Base-by-base conservation (phyloP, 2,888 invertebrate genomes). In the Cheilosia vernalis region DNA sequence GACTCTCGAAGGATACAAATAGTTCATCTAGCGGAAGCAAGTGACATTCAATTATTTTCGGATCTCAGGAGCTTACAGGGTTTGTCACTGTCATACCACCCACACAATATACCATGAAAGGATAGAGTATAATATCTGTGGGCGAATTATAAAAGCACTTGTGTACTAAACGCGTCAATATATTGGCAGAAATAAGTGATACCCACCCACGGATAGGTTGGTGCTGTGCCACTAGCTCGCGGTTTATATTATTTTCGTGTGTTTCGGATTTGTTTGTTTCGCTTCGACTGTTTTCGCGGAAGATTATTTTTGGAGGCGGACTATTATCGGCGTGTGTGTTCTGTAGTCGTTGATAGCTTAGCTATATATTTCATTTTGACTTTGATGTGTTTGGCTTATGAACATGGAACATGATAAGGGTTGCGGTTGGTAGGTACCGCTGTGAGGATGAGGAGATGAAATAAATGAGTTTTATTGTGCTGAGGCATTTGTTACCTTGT, bases 11-110 rank as follows among this genome's bases (percentile, higher is more conserved):
- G 88, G 44, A 87, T 91, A 74, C 87, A 90, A 5, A 74, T 92
- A 0, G 90, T 92, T 58, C 92, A 91, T 77, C 76, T 92, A 53
- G 89, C 89, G 0, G 90, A 90, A 56, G 91, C 92, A 9, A 89
- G 89, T 61, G 88, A 90, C 56, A 84, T 88, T 9, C 87, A 87
- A n/a, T 87, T 91, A 6, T 91, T 91, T 81, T 88, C 87, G 69
- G 89, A 91, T 87, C 89, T 89, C 40, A 89, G 90, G 76, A 90
- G 89, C 86, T 79, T 90, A 63, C 87, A 89, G 89, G 91, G 92
- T 92, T 88, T 82, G 89, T 79, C n/a, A 42, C 44, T 53, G 42
- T 5, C 49, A 33, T 24, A 44, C 37, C n/a, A 19, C 19, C 24
- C 4, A 47, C 17, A 19, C 1, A 44, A 44, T 15, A 44, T 5